Base-by-base conservation (phyloP, 2,113 vertebrate genomes). In the Propithecus coquereli region DNA sequence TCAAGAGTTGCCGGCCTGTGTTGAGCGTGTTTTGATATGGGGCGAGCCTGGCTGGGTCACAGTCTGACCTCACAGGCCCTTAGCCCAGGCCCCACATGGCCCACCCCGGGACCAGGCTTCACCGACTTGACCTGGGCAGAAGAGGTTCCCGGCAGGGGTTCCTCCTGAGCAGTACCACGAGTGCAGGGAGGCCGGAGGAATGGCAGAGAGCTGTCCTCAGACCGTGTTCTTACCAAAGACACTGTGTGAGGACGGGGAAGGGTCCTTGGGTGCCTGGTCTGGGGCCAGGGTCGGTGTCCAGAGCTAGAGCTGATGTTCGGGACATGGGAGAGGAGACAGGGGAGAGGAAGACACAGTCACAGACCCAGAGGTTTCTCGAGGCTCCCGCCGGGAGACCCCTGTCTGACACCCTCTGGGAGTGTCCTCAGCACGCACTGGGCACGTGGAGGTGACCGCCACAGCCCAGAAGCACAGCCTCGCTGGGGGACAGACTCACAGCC, bases 381-480 rank as follows among this genome's bases (percentile, higher is more conserved):
- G 30, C 47, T 52, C 76, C 76, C 22, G 16, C 3, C 2, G 59
- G 34, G 50, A 95, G 47, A 12, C 47, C 52, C 57, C 43, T 23
- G 23, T 47, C 88, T n/a, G 27, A 2, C 25, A 30, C 8, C 32
- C 45, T 87, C 71, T 32, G 3, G 7, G 27, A 20, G 20, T 2
- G 32, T 14, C 12, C 40, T 0, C 17, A 34, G 12, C 43, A 0
- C 12, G 8, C 13, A 22, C 92, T 37, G 54, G 50, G 16, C 13
- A 3, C 3, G 2, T 1, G 0, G 43, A 20, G 13, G 8, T 20
- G 52, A 11, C 0, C 40, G 50, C 23, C 18, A 47, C 16, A 43
- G 4, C 34, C n/a, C 40, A 3, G 40, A 14, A 37, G 17, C 8
- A 0, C 0, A 3, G 52, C 16, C 25, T 1, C 5, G 65, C 6